phyloP scores from a whole-genome alignment of 2,113 vertebrate genomes.

The Ancistrus triradiatus region DNA sequence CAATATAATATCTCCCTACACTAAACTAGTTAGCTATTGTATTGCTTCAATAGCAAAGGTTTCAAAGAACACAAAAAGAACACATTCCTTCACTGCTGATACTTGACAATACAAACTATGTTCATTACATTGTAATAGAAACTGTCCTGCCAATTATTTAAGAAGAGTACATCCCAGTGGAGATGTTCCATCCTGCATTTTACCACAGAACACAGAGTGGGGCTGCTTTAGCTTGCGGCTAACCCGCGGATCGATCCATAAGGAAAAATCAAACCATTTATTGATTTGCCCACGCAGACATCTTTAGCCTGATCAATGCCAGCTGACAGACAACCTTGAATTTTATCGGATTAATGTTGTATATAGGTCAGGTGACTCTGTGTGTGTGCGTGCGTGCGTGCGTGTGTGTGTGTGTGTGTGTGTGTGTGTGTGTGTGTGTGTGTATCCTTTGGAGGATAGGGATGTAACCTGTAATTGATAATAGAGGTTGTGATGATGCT shows the following conservation, averaged over 20 bases:
- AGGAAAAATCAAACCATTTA: slow-evolving; percentile 34
- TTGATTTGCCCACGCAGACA: slow-evolving; percentile 8
- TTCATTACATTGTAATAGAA: neutral
- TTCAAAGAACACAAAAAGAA: too few species aligned
- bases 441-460: slow-evolving; percentile 18
- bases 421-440: slow-evolving; percentile 28
- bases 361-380: slow-evolving; percentile 54
- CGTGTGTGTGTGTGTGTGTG: slow-evolving; percentile 27
- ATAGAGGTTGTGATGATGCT: slow-evolving; percentile 17
- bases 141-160: neutral
- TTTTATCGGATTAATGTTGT: slow-evolving; percentile 36
- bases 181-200: slow-evolving; percentile 9
- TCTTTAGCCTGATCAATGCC: slow-evolving; percentile 26
- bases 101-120: too few species aligned
- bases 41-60: too few species aligned
- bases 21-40: too few species aligned
- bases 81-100: too few species aligned
- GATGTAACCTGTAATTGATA: slow-evolving; percentile 26
- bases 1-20: too few species aligned
- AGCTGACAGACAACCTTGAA: slow-evolving; percentile 37
- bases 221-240: neutral
- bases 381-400: slow-evolving; percentile 34
- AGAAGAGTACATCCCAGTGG: neutral
- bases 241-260: slow-evolving; percentile 24
- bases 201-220: slow-evolving; percentile 35